Evolutionary conservation across 2,888 invertebrate genomes (phyloP), one percentile per base, ranked within the genome.

Genomic region (Tetrapedia diversipes): DNA sequence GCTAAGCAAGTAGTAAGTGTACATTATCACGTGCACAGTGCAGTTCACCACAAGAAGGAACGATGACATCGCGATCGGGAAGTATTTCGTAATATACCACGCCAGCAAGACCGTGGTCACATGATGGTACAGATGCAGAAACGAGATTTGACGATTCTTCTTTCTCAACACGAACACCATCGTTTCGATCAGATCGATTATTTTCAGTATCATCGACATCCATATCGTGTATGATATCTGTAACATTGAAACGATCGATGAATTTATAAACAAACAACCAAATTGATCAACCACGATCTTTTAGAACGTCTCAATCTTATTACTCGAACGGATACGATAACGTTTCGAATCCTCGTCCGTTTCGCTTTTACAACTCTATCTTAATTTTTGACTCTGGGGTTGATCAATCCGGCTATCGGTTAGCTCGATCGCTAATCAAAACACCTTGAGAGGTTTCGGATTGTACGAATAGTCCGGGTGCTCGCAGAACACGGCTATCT

Each of bases 1-100:
- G 0, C 95, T 92, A 16, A 91, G 84, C 7, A 95, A 92, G 87
- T 96, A 96, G 90, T 96, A 96, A 0, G 93, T 92, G 88, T 96
- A 96, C 96, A 96, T 96, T 4, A 96, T 88, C 0, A 95, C 93
- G 83, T 96, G 96, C 1, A 96, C 93, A 0, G 91, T 89, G 53
- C 93, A 94, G 89, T 96, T 96, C 39, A 95, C 74, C 87, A 95
- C 89, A 0, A 94, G 91, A 0, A 94, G 92, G 86, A 95, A 94
- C 0, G 94, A 92, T 0, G 94, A 90, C 89, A 94, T 93, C 39
- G 94, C 94, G 82, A 95, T 95, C 94, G 92, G 93, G 66, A 94
- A 90, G 86, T 93, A 94, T 91, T 94, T 95, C 4, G 93, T 90
- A 0, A 91, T 93, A 0, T 93, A 45, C 94, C 95, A 96, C 0